These are phyloP conservation scores for Danio jaintianensis DNA, from an alignment of 2,797 vertebrate genomes.

Conservation along the genomic window DNA sequence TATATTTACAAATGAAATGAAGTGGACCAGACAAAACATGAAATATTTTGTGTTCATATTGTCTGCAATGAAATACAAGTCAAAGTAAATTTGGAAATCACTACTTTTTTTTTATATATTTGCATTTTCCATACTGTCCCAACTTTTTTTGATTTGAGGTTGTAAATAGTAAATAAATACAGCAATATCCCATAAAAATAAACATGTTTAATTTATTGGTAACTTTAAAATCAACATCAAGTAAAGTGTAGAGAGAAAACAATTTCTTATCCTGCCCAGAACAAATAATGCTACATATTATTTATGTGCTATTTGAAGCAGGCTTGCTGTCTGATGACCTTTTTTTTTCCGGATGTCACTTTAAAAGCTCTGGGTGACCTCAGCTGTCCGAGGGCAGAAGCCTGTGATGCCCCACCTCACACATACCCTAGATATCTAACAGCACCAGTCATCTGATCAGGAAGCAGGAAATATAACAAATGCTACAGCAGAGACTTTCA, in stretches of 20 bases:
- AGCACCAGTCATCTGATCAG: conserved; percentile 41
- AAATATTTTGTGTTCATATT: no score
- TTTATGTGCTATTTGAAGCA: background rate
- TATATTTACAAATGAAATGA: no score
- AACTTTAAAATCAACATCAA: no score
- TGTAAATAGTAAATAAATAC: no score
- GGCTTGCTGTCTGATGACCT: conserved; percentile 1
- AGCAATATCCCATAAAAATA: no score
- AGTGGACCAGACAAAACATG: no score
- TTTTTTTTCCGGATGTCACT: background rate
- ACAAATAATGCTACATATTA: background rate
- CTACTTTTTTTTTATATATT: no score
- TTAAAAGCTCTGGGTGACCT: conserved; percentile 37
- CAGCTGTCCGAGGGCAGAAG: conserved; percentile 41
- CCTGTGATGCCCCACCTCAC: conserved; percentile 32
- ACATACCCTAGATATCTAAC: conserved; percentile 41
- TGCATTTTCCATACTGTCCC: no score
- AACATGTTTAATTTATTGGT: no score
- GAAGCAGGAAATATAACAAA: conserved; percentile 31
- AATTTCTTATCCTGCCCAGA: background rate
- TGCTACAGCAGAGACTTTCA: background rate
- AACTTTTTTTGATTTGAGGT: no score
- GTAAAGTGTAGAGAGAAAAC: background rate
- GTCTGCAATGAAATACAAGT: no score
- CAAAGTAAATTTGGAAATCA: no score